Percentiles rank a stretch among this genome's conserved stretches.
phyloP scores from a whole-genome alignment of 2,888 invertebrate genomes.

The Zygothrica quintamaculata region DNA sequence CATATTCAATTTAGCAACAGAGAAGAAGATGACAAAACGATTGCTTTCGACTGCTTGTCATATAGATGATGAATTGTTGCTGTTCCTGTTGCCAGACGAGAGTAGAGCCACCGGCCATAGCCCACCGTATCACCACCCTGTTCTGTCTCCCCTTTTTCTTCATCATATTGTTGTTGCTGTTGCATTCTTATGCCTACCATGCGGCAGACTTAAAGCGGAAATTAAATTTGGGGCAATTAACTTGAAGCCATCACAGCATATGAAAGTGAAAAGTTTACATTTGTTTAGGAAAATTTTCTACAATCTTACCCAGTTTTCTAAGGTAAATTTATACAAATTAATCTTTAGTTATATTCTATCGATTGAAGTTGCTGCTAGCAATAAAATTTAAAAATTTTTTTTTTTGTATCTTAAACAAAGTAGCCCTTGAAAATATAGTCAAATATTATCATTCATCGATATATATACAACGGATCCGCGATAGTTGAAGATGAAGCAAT shows the following conservation, averaged over 20 bases:
- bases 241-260: conserved; percentile 14
- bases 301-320: too few species aligned
- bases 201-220: conserved; percentile 71
- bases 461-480: too few species aligned
- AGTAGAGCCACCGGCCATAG: conserved; percentile 25
- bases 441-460: too few species aligned
- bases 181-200: conserved; percentile 66
- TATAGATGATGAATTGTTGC: conserved; percentile 78
- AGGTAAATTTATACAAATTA: too few species aligned
- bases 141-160: conserved; percentile 25
- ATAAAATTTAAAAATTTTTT: too few species aligned
- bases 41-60: conserved; percentile 84
- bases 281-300: conserved; percentile 11
- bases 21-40: conserved; percentile 84
- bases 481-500: too few species aligned
- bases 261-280: conserved; percentile 45
- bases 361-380: too few species aligned
- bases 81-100: conserved; percentile 57
- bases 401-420: too few species aligned
- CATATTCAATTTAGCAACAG: conserved; percentile 84
- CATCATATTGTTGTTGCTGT: conserved; percentile 31
- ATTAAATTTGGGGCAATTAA: conserved; percentile 75
- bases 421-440: too few species aligned
- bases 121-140: conserved; percentile 29
- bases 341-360: too few species aligned